These are phyloP conservation scores for Drosophila repletoides DNA, from an alignment of 1,140 invertebrate genomes.

Conservation along the genomic window DNA sequence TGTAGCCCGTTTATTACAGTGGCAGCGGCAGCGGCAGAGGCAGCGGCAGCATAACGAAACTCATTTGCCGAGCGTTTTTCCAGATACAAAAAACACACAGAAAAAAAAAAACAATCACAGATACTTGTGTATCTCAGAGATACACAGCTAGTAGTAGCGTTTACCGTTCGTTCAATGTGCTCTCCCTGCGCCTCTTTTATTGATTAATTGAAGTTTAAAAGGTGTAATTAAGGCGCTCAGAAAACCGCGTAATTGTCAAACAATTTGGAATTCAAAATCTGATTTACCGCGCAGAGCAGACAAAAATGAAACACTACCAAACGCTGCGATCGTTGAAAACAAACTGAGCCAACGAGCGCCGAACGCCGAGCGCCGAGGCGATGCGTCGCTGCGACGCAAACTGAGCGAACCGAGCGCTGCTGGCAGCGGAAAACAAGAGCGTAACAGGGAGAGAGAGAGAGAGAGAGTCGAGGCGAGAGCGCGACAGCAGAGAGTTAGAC, in stretches of 20 bases:
- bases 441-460: conserved; percentile 7
- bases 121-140: neutral
- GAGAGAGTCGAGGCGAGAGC: neutral
- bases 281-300: neutral
- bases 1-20: conserved; percentile 28
- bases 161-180: conserved; percentile 31
- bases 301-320: conserved; percentile 43
- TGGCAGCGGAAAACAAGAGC: neutral
- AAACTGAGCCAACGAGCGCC: conserved; percentile 32
- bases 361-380: conserved; percentile 6
- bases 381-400: neutral
- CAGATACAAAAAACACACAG: neutral
- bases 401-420: conserved; percentile 2
- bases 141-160: neutral
- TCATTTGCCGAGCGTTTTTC: conserved; percentile 10
- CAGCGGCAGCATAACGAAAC: conserved; percentile 4
- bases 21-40: too few species aligned
- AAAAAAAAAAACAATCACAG: neutral
- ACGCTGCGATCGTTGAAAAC: conserved; percentile 59
- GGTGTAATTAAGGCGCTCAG: conserved; percentile 57
- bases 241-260: conserved; percentile 47
- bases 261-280: neutral
- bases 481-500: neutral
- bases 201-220: conserved; percentile 74
- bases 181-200: conserved; percentile 41